Percentiles rank a stretch among this genome's conserved stretches.
Conservation (phyloP, 2,888 invertebrate genomes). For the Pandemis heparana region DNA sequence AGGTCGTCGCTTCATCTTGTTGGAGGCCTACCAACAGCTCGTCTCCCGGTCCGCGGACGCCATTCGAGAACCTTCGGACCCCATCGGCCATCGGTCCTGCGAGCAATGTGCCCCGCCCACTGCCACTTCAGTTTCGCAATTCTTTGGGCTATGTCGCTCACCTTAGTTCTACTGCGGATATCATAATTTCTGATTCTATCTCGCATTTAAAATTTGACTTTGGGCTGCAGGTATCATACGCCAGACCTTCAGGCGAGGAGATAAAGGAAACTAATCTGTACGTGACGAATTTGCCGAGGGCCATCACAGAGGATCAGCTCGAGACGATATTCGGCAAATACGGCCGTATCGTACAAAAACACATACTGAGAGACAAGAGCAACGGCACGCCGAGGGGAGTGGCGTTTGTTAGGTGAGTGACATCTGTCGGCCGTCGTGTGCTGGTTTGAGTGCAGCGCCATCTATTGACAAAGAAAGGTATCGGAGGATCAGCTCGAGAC, state of each 20-base stretch:
- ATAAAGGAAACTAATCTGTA: constrained; percentile 98
- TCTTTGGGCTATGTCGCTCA: too few relatives aligned
- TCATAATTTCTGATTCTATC: too few relatives aligned
- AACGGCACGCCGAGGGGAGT: constrained; percentile 96
- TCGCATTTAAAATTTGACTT: too few relatives aligned
- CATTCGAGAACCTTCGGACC: too few relatives aligned
- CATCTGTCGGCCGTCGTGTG: background rate
- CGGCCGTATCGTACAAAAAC: constrained; percentile 96
- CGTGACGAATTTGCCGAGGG: constrained; percentile 95
- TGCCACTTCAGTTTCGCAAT: too few relatives aligned
- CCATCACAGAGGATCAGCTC: constrained; percentile 93
- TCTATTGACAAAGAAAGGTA: background rate
- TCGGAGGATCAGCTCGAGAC: constrained; percentile 93
- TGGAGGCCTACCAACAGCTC: too few relatives aligned
- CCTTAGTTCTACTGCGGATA: too few relatives aligned
- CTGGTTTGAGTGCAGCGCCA: background rate
- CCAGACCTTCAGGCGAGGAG: constrained; percentile 95
- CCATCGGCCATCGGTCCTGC: too few relatives aligned
- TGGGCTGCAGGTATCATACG: constrained; percentile 96
- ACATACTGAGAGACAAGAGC: constrained; percentile 94
- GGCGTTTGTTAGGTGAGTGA: constrained; percentile 93
- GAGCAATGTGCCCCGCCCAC: too few relatives aligned
- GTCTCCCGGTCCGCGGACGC: too few relatives aligned
- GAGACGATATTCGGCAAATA: constrained; percentile 94
- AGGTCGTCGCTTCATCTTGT: too few relatives aligned